Conservation (phyloP, 2,797 vertebrate genomes). For the Muscicapa comitata region DNA sequence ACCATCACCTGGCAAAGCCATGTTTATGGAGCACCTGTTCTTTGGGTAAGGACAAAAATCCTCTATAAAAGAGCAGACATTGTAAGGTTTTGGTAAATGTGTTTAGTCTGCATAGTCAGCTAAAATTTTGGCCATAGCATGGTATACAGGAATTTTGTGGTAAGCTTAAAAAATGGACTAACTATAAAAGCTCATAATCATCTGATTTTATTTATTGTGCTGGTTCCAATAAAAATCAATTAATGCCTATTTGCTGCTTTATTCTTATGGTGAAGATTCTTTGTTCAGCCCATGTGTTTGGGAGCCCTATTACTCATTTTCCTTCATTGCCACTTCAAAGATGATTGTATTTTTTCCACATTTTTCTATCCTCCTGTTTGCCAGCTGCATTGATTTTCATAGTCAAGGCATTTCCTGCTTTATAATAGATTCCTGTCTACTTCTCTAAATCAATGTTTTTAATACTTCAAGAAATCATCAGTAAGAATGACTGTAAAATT, state of each 20-base stretch:
- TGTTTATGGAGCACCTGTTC: fast-evolving
- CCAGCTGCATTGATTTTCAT: conserved; percentile 59
- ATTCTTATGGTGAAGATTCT: background rate
- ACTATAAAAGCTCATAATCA: background rate
- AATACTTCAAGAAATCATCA: conserved; percentile 25
- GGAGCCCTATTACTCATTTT: background rate
- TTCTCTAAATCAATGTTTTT: conserved; percentile 54
- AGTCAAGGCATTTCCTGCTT: conserved; percentile 33
- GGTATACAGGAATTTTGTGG: background rate
- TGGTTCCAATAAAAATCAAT: conserved; percentile 18
- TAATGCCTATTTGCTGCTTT: background rate
- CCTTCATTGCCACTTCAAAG: background rate
- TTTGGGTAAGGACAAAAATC: background rate
- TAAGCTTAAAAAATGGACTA: background rate
- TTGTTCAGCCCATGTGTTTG: background rate
- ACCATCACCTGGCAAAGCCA: background rate
- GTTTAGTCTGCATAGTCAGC: background rate
- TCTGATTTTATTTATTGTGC: conserved; percentile 11
- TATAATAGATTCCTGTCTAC: conserved; percentile 31
- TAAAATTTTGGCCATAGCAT: background rate
- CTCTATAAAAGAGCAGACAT: background rate
- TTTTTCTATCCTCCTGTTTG: background rate
- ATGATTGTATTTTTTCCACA: background rate
- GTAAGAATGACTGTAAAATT: conserved; percentile 26
- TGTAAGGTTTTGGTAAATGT: background rate